Conservation (phyloP, 2,113 vertebrate genomes). For the Dasyurus viverrinus region DNA sequence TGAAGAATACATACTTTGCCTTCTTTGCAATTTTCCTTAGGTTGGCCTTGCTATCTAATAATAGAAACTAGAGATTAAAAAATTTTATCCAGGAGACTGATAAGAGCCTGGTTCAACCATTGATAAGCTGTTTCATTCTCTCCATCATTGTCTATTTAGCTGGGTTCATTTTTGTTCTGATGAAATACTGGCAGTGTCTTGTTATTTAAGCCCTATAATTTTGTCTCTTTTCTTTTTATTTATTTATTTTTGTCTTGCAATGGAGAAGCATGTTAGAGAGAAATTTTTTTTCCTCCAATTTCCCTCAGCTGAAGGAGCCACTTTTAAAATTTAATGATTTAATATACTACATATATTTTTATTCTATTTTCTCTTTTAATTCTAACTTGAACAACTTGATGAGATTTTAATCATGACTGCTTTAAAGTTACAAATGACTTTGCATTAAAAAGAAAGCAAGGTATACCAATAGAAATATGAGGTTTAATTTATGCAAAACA, state of each 20-base stretch:
- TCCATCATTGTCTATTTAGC: not conserved
- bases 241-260: not conserved
- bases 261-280: not conserved
- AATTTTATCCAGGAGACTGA: not conserved
- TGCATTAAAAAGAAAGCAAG: constrained; percentile 40
- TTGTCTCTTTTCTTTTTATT: constrained; percentile 21
- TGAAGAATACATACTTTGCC: not conserved
- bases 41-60: not conserved
- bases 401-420: constrained; percentile 58
- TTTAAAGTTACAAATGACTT: constrained; percentile 63
- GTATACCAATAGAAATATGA: constrained; percentile 18
- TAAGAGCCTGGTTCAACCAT: not conserved
- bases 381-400: constrained; percentile 60
- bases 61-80: not conserved
- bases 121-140: not conserved
- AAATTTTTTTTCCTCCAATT: not conserved
- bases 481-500: constrained; percentile 66
- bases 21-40: not conserved
- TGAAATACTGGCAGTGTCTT: not conserved
- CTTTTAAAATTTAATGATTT: constrained; percentile 59
- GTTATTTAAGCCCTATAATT: constrained; percentile 29
- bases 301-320: constrained; percentile 23
- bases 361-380: constrained; percentile 35
- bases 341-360: constrained; percentile 18
- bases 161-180: constrained; percentile 4